Percentiles rank a stretch among this genome's conserved stretches.
Conservation (phyloP, 2,888 invertebrate genomes). For the Pardosa pseudoannulata region DNA sequence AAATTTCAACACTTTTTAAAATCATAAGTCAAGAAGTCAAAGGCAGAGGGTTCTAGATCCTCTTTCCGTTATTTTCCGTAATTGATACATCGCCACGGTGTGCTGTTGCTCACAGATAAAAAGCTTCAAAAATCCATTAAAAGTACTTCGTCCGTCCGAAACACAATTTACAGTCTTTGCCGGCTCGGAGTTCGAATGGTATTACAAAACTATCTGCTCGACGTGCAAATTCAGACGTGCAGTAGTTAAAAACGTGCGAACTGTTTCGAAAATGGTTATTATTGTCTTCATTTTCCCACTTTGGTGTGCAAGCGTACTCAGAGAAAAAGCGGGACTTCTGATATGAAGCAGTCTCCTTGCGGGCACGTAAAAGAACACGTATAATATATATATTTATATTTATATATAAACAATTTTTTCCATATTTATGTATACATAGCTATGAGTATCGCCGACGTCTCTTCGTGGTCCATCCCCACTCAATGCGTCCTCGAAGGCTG, state of each 20-base stretch:
- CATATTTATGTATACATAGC: neutral
- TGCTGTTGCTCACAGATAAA: neutral
- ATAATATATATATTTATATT: slow-evolving; percentile 29
- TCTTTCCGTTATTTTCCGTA: too few relatives aligned
- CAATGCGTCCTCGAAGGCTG: neutral
- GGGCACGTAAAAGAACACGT: neutral
- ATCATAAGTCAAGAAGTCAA: neutral
- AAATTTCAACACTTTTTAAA: neutral
- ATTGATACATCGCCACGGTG: neutral
- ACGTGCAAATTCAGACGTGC: slow-evolving; percentile 37
- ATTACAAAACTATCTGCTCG: slow-evolving; percentile 43
- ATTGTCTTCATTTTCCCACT: neutral
- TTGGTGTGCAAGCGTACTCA: slow-evolving; percentile 12
- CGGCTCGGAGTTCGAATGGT: neutral
- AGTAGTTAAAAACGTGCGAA: slow-evolving; percentile 5
- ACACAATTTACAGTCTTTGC: neutral
- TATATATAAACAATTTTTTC: neutral
- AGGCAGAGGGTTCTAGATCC: too few relatives aligned
- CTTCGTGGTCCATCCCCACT: neutral
- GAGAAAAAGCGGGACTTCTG: neutral
- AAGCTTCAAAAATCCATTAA: neutral
- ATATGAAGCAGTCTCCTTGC: slow-evolving; percentile 1
- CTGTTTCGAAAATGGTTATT: too few relatives aligned
- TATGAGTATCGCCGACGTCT: neutral
- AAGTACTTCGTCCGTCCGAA: neutral